Conservation (phyloP, 2,888 invertebrate genomes). For the Coelogynopora nodosa region DNA sequence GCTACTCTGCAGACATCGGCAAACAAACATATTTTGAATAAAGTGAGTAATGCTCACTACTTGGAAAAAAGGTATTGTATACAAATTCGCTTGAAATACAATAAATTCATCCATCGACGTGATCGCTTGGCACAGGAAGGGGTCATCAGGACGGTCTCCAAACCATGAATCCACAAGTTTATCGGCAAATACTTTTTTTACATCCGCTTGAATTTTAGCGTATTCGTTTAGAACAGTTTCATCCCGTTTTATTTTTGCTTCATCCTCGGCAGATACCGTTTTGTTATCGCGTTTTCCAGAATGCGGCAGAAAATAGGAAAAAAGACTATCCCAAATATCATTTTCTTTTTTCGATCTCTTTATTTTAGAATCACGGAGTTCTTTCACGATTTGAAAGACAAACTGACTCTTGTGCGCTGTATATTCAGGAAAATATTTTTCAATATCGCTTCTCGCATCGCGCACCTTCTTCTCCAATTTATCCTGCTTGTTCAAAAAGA, state of each 20-base stretch:
- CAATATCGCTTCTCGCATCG: conserved; percentile 62
- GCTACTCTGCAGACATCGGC: conserved; percentile 34
- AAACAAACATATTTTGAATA: conserved; percentile 36
- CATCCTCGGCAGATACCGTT: conserved; percentile 23
- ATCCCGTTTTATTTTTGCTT: background rate
- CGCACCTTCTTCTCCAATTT: conserved; percentile 69
- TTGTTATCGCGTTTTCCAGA: background rate
- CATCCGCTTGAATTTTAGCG: conserved; percentile 21
- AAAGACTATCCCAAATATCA: conserved; percentile 43
- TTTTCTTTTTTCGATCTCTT: conserved; percentile 42
- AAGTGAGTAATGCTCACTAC: conserved; percentile 40
- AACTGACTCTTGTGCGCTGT: conserved; percentile 36
- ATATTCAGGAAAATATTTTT: conserved; percentile 43
- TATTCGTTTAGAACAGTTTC: conserved; percentile 11
- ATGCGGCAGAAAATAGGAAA: conserved; percentile 38
- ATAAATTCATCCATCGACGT: conserved; percentile 27
- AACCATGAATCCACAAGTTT: conserved; percentile 27
- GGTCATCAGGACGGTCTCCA: conserved; percentile 32
- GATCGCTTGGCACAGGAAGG: background rate
- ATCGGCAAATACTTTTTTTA: conserved; percentile 22
- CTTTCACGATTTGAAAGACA: conserved; percentile 39
- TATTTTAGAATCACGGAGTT: background rate
- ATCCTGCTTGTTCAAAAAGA: conserved; percentile 76
- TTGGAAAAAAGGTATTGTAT: conserved; percentile 34
- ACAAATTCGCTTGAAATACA: conserved; percentile 13